phyloP scores from a whole-genome alignment of 2,797 vertebrate genomes.

The Anguilla megastoma region DNA sequence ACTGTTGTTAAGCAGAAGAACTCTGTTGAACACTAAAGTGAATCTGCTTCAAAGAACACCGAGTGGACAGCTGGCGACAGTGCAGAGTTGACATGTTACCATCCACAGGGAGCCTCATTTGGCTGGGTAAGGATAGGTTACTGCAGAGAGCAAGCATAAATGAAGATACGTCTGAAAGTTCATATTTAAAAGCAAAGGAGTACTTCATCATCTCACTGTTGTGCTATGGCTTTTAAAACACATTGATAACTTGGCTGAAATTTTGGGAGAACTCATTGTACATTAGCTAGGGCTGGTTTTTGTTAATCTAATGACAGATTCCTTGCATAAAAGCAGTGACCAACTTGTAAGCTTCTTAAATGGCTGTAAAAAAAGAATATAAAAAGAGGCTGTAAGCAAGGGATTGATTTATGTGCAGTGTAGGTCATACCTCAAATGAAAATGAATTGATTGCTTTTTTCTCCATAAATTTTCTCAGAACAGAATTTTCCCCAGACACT shows the following conservation, averaged over 20 bases:
- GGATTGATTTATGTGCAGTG: background rate
- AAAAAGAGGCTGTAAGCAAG: background rate
- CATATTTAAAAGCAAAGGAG: background rate
- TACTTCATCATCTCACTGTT: background rate
- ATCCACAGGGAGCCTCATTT: background rate
- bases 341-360: background rate
- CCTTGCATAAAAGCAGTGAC: background rate
- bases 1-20: constrained; percentile 8
- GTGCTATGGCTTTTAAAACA: background rate
- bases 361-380: background rate
- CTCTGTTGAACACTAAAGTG: background rate
- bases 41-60: background rate
- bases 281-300: background rate
- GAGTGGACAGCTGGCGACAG: background rate
- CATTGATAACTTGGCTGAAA: background rate
- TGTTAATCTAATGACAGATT: background rate
- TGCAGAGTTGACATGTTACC: background rate
- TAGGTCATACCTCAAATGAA: background rate
- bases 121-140: background rate
- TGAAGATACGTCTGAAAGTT: background rate
- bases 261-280: background rate
- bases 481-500: background rate
- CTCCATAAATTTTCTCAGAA: no score
- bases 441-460: background rate
- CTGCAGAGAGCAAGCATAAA: background rate